Percentiles rank a stretch among this genome's conserved stretches.
These are phyloP conservation scores for Ornithoptera alexandrae DNA, from an alignment of 2,888 invertebrate species.

Conservation along the genomic window DNA sequence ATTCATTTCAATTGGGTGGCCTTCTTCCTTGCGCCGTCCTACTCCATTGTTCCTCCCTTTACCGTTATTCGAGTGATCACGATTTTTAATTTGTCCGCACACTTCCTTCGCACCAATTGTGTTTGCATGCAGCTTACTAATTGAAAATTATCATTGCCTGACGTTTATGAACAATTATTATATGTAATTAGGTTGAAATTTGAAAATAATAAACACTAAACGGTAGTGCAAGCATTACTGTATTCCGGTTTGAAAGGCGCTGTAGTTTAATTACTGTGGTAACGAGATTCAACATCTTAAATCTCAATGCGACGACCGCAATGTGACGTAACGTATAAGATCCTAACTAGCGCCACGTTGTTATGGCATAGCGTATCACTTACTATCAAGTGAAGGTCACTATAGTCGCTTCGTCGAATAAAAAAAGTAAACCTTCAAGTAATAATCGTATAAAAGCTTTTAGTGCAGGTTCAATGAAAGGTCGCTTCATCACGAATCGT, in stretches of 20 bases:
- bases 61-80: slow-evolving; percentile 1
- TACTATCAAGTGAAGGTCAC: too few species aligned
- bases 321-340: too few species aligned
- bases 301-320: too few species aligned
- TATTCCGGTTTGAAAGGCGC: too few species aligned
- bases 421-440: background rate
- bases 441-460: background rate
- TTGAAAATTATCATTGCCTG: background rate
- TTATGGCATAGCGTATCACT: too few species aligned
- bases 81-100: slow-evolving; percentile 4
- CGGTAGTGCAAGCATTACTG: too few species aligned
- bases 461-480: background rate
- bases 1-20: slow-evolving; percentile 17
- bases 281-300: too few species aligned
- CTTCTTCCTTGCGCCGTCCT: background rate
- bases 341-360: too few species aligned
- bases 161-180: background rate
- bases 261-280: too few species aligned
- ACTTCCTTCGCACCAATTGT: slow-evolving; percentile 13
- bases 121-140: background rate
- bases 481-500: background rate
- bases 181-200: background rate
- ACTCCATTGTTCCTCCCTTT: slow-evolving; percentile 13
- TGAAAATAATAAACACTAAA: background rate
- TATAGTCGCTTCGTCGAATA: too few species aligned